These are phyloP conservation scores for Hippocampus mohnikei DNA, from an alignment of 2,113 vertebrate species.

Conservation along the genomic window DNA sequence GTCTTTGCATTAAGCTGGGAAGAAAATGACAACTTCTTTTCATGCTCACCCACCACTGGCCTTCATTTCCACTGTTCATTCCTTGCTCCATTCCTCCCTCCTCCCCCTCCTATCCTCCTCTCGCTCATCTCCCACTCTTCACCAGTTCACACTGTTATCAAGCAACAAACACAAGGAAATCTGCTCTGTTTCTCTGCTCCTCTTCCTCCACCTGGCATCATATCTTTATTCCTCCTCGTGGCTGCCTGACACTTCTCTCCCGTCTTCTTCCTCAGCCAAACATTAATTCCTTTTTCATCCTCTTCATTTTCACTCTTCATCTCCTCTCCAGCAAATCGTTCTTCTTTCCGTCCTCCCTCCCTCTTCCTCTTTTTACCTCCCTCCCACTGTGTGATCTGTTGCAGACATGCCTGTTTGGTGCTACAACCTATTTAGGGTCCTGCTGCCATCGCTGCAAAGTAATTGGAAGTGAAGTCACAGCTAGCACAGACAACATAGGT, in stretches of 20 bases:
- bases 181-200: background rate
- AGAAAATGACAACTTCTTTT: conserved; percentile 56
- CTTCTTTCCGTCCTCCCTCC: conserved; percentile 3
- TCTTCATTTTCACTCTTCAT: conserved; percentile 15
- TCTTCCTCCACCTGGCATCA: background rate
- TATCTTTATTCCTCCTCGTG: background rate
- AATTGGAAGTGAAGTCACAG: conserved; percentile 81
- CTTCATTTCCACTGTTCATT: conserved; percentile 33
- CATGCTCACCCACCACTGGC: conserved; percentile 50
- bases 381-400: conserved; percentile 58
- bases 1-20: conserved; percentile 38
- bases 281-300: conserved; percentile 6
- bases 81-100: conserved; percentile 20
- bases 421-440: conserved; percentile 83
- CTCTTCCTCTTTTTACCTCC: conserved; percentile 13
- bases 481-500: conserved; percentile 72
- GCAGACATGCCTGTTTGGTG: conserved; percentile 81
- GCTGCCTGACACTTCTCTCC: background rate
- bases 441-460: conserved; percentile 64
- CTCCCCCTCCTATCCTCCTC: conserved; percentile 1
- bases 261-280: background rate
- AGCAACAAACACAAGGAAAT: background rate
- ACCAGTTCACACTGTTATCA: background rate
- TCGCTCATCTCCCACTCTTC: conserved; percentile 26
- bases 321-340: background rate